phyloP scores from a whole-genome alignment of 2,113 vertebrate species.

The Gobius niger region DNA sequence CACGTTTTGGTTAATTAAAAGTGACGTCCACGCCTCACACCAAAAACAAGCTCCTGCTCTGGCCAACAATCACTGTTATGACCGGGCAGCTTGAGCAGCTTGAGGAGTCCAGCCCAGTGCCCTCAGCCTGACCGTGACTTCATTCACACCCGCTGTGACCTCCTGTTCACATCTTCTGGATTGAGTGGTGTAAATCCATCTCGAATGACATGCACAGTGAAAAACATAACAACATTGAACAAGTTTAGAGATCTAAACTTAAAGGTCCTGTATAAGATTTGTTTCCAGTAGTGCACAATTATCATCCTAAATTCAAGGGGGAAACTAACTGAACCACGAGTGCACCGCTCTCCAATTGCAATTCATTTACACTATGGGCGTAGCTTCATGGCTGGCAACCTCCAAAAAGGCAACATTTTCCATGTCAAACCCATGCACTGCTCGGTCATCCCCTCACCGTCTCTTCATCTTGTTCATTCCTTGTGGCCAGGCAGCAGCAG shows the following conservation, averaged over 20 bases:
- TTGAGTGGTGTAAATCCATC: slow-evolving; percentile 14
- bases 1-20: slow-evolving; percentile 52
- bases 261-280: background rate
- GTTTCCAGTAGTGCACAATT: no score
- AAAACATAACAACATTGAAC: no score
- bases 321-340: background rate
- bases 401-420: slow-evolving; percentile 9
- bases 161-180: slow-evolving; percentile 8
- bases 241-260: no score
- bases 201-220: background rate
- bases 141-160: slow-evolving; percentile 46
- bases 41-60: slow-evolving; percentile 8
- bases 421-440: background rate
- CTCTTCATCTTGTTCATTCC: slow-evolving; percentile 38
- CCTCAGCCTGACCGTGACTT: slow-evolving; percentile 47
- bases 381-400: background rate
- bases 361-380: no score
- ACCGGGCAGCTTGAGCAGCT: slow-evolving; percentile 38
- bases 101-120: slow-evolving; percentile 33
- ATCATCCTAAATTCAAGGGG: no score
- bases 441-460: slow-evolving; percentile 14
- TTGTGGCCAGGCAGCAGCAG: slow-evolving; percentile 43
- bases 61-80: no score
- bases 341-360: no score
- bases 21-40: slow-evolving; percentile 34